A percentile compares a stretch with the other conserved stretches of the same genome.
Evolutionary conservation across 2,113 vertebrate genomes (phyloP).

Genomic region (Chaetodon trifascialis): DNA sequence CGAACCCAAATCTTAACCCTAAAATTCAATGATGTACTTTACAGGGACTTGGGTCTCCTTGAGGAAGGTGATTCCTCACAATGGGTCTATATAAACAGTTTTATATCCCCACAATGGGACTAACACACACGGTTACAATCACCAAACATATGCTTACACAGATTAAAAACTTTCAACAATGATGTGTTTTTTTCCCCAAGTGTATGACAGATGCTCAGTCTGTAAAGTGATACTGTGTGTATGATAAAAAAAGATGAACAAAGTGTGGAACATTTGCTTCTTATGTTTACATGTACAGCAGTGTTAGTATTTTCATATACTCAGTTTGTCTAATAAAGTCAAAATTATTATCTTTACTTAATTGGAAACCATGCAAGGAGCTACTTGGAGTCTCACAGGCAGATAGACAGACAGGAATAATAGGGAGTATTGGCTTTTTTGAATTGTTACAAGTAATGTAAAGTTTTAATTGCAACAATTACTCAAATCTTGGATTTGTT

Average conservation of each 20-base stretch:
- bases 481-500: neutral
- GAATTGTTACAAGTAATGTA: neutral
- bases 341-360: neutral
- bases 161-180: neutral
- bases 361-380: neutral
- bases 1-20: no score
- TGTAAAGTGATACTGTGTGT: neutral
- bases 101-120: no score
- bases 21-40: no score
- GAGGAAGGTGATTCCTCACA: no score
- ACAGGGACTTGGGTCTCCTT: no score
- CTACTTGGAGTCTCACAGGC: no score
- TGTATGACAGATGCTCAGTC: neutral
- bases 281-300: neutral
- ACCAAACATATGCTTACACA: neutral
- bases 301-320: neutral
- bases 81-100: no score
- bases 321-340: neutral
- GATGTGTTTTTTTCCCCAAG: neutral
- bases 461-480: neutral
- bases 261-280: neutral
- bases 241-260: neutral
- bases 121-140: neutral
- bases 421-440: neutral
- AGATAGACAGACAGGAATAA: neutral